Percentiles rank a stretch among this genome's conserved stretches.
phyloP scores from a whole-genome alignment of 2,797 vertebrate species.

The Enteromius treurensis region DNA sequence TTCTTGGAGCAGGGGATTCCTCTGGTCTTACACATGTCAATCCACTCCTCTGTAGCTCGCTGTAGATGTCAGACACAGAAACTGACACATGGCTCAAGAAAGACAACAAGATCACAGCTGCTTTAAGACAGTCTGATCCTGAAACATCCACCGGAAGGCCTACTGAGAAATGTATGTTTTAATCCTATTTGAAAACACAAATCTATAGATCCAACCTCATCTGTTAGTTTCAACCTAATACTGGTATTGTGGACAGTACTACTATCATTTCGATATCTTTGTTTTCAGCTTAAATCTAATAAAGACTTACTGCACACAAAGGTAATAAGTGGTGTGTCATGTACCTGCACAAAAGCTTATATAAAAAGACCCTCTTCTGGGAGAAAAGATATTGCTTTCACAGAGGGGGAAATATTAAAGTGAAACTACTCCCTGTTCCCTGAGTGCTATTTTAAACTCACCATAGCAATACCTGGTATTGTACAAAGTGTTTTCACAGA shows the following conservation, averaged over 20 bases:
- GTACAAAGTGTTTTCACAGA: slow-evolving; percentile 51
- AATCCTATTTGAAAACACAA: slow-evolving; percentile 17
- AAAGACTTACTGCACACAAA: slow-evolving; percentile 36
- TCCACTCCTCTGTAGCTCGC: slow-evolving; percentile 87
- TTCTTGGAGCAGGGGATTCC: slow-evolving; percentile 85
- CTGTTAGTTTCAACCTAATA: slow-evolving; percentile 5
- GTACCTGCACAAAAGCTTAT: slow-evolving; percentile 23
- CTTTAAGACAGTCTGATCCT: slow-evolving; percentile 13
- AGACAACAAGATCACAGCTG: slow-evolving; percentile 1
- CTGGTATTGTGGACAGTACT: slow-evolving; percentile 3
- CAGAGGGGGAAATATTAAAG: slow-evolving; percentile 45
- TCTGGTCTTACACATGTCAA: slow-evolving; percentile 76
- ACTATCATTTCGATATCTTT: slow-evolving; percentile 28
- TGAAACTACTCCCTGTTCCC: slow-evolving; percentile 45
- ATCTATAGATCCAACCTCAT: slow-evolving; percentile 26
- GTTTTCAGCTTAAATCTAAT: slow-evolving; percentile 41
- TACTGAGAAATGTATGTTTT: slow-evolving; percentile 1
- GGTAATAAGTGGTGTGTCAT: slow-evolving; percentile 28
- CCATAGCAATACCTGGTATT: slow-evolving; percentile 42
- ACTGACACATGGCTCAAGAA: slow-evolving; percentile 33
- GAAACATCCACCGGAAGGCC: not conserved
- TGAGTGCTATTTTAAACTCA: slow-evolving; percentile 33
- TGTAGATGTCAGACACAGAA: slow-evolving; percentile 60
- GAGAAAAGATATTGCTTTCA: slow-evolving; percentile 56
- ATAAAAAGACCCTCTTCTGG: slow-evolving; percentile 39